These are phyloP conservation scores for Lepetodrilus schrolli DNA, from an alignment of 2,888 invertebrate genomes.

Conservation along the genomic window DNA sequence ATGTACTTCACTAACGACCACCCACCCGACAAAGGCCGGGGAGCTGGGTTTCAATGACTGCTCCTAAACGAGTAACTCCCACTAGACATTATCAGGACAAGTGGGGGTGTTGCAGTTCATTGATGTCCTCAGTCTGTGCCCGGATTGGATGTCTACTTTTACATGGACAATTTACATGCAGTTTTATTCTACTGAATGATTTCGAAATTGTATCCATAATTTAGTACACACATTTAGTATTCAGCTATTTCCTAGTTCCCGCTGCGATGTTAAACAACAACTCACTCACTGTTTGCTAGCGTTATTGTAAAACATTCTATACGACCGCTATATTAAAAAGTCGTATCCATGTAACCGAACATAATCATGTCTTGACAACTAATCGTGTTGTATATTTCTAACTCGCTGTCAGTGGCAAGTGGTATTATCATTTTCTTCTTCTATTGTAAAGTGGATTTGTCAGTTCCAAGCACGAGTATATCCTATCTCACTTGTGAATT, in stretches of 20 bases:
- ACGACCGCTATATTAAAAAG: not conserved
- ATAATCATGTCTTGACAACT: constrained; percentile 3
- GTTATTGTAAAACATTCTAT: not conserved
- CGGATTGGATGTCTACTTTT: not conserved
- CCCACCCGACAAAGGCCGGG: not conserved
- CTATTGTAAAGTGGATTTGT: not conserved
- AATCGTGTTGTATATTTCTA: not conserved
- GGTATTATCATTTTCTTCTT: not conserved
- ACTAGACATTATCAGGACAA: not conserved
- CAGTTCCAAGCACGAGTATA: not conserved
- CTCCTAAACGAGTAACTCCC: not conserved
- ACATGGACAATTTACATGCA: not conserved
- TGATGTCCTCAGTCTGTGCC: not conserved
- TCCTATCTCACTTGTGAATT: not conserved
- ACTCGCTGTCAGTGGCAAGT: constrained; percentile 1
- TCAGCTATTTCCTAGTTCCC: too few relatives aligned
- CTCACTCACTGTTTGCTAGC: too few relatives aligned
- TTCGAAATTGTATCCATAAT: too few relatives aligned
- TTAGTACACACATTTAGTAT: too few relatives aligned
- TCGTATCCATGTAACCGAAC: constrained; percentile 2
- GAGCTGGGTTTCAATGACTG: not conserved
- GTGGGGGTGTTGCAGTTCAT: not conserved
- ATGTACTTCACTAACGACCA: not conserved
- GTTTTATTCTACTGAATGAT: too few relatives aligned
- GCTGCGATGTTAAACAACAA: too few relatives aligned